Base-by-base conservation (phyloP, 2,888 invertebrate species). In the Sinodicranocentrus sp. region DNA sequence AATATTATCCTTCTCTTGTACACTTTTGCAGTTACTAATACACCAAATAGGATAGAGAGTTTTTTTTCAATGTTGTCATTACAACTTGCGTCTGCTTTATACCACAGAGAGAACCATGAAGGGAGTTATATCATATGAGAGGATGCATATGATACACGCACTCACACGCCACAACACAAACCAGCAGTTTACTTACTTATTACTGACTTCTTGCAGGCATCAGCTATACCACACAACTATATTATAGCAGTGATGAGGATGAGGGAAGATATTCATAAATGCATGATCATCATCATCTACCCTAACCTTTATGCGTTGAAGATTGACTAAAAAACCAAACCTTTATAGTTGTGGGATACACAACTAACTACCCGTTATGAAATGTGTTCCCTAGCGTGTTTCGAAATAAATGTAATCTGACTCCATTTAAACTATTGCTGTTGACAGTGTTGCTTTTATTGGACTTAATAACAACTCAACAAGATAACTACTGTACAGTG, bases 101-200 rank as follows among this genome's bases (percentile, higher is more conserved):
- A 10, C n/a, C 13, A 48, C 15, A n/a, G 2, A 10, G 48, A 48
- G 6, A 48, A n/a, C 13, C 13, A n/a, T n/a, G n/a, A n/a, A 3
- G n/a, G n/a, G n/a, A 48, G 13, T 48, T 48, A 48, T 48, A 10
- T 48, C 48, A n/a, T 39, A 39, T 39, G 39, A 39, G 6, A 39
- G n/a, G n/a, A n/a, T 33, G 33, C 3, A 33, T 33, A 48, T 48
- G 48, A 48, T 48, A 48, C 39, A 39, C 48, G n/a, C 15, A 3
- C 10, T 33, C 48, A 48, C n/a, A 48, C n/a, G 6, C 15, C 3
- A n/a, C 3, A 48, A 15, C 48, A 39, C 19, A 72, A 72, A 72
- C 59, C 39, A 73, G 26, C 59, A 61, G 59, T 73, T 57, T 73
- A 73, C 73, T 73, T 61, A 61, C 61, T 73, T 43, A 73, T 73